Base-by-base conservation (phyloP, 2,888 invertebrate species). In the Eucera pruinosa region DNA sequence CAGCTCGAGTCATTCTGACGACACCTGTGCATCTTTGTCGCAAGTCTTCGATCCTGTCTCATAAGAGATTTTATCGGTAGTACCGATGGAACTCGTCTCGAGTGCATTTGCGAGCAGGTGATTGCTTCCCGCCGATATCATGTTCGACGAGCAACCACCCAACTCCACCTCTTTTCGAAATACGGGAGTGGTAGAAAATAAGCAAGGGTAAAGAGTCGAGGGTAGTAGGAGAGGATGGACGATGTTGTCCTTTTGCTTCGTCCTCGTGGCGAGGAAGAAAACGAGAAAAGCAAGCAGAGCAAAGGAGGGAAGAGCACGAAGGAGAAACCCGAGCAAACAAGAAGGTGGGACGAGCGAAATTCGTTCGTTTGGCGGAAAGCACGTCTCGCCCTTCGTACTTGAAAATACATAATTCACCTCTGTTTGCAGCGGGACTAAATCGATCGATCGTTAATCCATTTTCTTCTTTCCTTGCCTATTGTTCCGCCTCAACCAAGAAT, bases 401-500 rank as follows among this genome's bases (percentile, higher is more conserved):
- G 79, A 65, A 78, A 78, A 70, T 70, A 78, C 78, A 78, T 74
- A 80, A 80, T 80, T 80, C 78, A 70, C 66, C 48, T 39, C 30
- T 54, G 69, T 67, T 78, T 73, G 33, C 69, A 23, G 20, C 15
- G 41, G 23, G 36, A 58, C 54, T 50, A 58, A 64, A 80, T 36
- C 80, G 70, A 80, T 78, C 74, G 62, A 64, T 80, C 70, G 62
- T 58, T 70, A 80, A 80, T 80, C 73, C 66, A 66, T 67, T 77
- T 72, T 61, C 64, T 67, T 71, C 48, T 41, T 55, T 33, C 4
- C 15, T 20, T 15, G 41, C 9, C 65, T 50, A 74, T 68, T 73
- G 55, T 70, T 27, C 20, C 13, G 4, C 9, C 1, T 13, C 30
- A 6, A 9, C 47, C 25, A 55, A 45, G 72, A 71, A 74, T 75